Evolutionary conservation across 1,140 invertebrate genomes (phyloP).

Genomic region (Cryptotermes secundus): DNA sequence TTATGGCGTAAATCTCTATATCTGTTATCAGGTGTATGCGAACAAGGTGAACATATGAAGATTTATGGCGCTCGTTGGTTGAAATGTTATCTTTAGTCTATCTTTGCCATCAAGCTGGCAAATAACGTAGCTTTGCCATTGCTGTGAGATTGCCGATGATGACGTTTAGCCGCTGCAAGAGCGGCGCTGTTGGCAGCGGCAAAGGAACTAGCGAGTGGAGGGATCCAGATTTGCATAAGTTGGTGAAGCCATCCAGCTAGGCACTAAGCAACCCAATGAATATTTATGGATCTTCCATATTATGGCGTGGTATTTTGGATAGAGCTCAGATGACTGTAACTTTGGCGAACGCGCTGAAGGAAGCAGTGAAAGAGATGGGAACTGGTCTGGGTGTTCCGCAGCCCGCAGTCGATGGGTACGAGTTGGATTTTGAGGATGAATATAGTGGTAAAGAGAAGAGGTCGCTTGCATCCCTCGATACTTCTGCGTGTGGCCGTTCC

Average conservation of each 20-base stretch:
- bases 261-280: constrained; percentile 28
- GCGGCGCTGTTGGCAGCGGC: neutral
- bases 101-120: neutral
- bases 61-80: no score
- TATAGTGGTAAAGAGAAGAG: neutral
- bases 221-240: constrained; percentile 24
- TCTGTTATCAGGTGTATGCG: neutral
- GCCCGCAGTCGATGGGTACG: neutral
- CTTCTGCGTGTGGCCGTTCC: neutral
- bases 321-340: neutral
- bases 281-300: constrained; percentile 27
- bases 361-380: constrained; percentile 14
- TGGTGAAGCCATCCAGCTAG: constrained; percentile 12
- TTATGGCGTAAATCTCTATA: neutral
- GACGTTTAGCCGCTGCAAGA: neutral
- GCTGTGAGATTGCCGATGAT: neutral
- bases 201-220: neutral
- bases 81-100: neutral
- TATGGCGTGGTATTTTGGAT: constrained; percentile 12
- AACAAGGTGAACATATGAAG: neutral
- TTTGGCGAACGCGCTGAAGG: neutral
- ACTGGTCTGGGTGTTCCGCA: neutral
- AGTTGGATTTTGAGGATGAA: neutral
- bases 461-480: neutral
- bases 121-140: neutral